phyloP scores from a whole-genome alignment of 2,113 vertebrate species.

The Clinocottus analis region DNA sequence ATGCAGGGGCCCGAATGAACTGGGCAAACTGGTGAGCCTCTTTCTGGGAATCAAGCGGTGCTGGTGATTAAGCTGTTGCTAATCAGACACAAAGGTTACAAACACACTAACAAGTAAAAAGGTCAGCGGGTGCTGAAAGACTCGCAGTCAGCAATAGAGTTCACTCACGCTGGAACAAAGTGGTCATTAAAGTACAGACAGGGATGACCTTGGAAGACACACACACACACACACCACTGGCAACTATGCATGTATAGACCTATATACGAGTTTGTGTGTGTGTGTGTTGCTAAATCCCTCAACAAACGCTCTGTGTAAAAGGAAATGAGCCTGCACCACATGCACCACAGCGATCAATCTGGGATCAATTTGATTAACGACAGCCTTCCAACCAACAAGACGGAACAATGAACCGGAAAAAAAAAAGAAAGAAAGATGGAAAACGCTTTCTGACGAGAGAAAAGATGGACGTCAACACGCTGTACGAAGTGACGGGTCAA shows the following conservation, averaged over 20 bases:
- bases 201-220: constrained; percentile 68
- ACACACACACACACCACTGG: neutral
- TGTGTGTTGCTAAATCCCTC: constrained; percentile 33
- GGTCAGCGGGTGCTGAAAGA: constrained; percentile 32
- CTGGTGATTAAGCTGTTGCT: constrained; percentile 53
- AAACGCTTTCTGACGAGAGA: no score
- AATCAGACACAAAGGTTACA: constrained; percentile 46
- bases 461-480: constrained; percentile 43
- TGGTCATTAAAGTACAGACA: constrained; percentile 46
- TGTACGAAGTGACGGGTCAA: constrained; percentile 51
- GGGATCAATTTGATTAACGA: constrained; percentile 59
- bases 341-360: constrained; percentile 46
- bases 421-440: no score
- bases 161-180: constrained; percentile 57
- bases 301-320: constrained; percentile 23
- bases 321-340: constrained; percentile 48
- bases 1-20: constrained; percentile 32
- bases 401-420: constrained; percentile 11
- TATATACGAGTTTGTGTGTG: constrained; percentile 11
- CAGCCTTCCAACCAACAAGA: constrained; percentile 16
- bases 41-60: constrained; percentile 64
- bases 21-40: constrained; percentile 36
- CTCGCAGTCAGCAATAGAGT: constrained; percentile 18
- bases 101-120: constrained; percentile 32
- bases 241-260: constrained; percentile 20